Evolutionary conservation across 2,797 vertebrate species (phyloP).

Genomic region (Enteromius mattozi): DNA sequence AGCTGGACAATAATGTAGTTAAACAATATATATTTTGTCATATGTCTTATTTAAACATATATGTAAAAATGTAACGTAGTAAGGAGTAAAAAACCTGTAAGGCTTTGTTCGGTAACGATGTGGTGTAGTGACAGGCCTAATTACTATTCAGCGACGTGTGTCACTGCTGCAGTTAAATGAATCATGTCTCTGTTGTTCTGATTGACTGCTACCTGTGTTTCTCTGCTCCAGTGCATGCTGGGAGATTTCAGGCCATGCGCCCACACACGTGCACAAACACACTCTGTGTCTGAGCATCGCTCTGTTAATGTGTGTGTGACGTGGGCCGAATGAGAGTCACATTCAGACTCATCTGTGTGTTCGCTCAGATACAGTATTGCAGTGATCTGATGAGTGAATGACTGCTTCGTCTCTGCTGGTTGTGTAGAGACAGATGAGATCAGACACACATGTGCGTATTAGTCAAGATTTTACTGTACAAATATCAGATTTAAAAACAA

Average conservation of each 20-base stretch:
- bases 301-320: constrained; percentile 60
- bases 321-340: constrained; percentile 65
- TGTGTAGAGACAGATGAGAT: not conserved
- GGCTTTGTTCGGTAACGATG: not conserved
- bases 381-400: not conserved
- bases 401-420: not conserved
- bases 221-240: constrained; percentile 45
- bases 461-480: not conserved
- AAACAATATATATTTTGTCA: not conserved
- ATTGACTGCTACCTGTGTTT: constrained; percentile 19
- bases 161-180: constrained; percentile 2
- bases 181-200: not conserved
- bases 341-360: not conserved
- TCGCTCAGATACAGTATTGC: not conserved
- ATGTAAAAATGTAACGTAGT: too few species aligned
- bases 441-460: not conserved
- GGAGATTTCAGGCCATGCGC: constrained; percentile 53
- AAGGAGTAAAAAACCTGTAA: not conserved
- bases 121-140: not conserved
- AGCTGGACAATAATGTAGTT: not conserved
- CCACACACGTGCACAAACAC: constrained; percentile 39
- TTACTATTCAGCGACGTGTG: not conserved
- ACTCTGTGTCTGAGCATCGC: not conserved
- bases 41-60: too few species aligned
- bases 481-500: not conserved